phyloP scores from a whole-genome alignment of 2,113 vertebrate genomes.

The Neotragus moschatus region DNA sequence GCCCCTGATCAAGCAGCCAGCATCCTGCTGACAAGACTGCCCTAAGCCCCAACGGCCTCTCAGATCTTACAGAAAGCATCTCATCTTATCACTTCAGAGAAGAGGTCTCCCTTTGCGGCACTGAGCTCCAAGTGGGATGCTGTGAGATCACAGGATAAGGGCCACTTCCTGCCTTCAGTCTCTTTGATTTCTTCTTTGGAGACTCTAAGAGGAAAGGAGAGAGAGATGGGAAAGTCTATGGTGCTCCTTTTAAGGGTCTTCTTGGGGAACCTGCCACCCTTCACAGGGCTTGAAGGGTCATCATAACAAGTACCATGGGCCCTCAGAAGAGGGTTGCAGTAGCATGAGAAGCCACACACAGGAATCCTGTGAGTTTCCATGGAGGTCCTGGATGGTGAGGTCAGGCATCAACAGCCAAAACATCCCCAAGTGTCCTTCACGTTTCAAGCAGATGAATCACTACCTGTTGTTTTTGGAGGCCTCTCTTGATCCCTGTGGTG shows the following conservation, averaged over 20 bases:
- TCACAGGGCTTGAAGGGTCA: background rate
- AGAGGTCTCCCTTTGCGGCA: slow-evolving; percentile 16
- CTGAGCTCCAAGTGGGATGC: background rate
- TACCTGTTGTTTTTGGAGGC: background rate
- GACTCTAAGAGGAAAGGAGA: slow-evolving; percentile 40
- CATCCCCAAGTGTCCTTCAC: background rate
- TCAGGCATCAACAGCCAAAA: background rate
- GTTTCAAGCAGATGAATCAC: background rate
- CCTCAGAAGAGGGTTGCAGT: background rate
- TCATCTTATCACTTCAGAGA: slow-evolving; percentile 47
- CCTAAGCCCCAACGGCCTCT: background rate
- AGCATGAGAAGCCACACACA: background rate
- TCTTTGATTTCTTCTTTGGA: slow-evolving; percentile 60
- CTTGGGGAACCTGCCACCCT: background rate
- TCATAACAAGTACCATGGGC: background rate
- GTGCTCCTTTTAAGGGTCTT: slow-evolving; percentile 11
- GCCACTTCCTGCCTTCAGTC: slow-evolving; percentile 52
- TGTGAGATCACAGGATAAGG: slow-evolving; percentile 53
- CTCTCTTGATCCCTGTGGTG: background rate
- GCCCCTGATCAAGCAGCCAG: background rate
- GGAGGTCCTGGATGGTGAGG: background rate
- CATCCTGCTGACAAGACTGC: slow-evolving; percentile 17
- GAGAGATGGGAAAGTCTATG: background rate
- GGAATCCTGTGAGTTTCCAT: background rate
- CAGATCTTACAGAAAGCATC: slow-evolving; percentile 14